Conservation (phyloP, 2,113 vertebrate species). For the Cyphotilapia sp. region DNA sequence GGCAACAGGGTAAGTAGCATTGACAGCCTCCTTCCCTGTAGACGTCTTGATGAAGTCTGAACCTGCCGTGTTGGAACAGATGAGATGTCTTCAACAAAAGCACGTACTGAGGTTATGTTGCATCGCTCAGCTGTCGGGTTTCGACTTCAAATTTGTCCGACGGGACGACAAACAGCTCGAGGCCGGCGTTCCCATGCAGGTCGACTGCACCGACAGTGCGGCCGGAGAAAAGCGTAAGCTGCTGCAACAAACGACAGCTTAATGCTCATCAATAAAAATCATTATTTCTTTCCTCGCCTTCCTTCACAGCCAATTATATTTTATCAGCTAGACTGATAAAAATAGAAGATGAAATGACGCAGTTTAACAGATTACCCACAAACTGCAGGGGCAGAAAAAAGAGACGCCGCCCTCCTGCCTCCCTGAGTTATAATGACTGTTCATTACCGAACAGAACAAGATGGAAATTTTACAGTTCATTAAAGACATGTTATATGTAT, state of each 20-base stretch:
- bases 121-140: background rate
- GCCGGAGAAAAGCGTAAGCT: constrained; percentile 59
- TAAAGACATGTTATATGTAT: constrained; percentile 97
- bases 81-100: background rate
- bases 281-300: constrained; percentile 47
- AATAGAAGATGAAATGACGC: constrained; percentile 98
- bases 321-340: constrained; percentile 96
- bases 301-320: constrained; percentile 80
- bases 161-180: accelerated
- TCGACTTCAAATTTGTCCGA: too few species aligned
- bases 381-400: constrained; percentile 71
- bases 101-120: background rate
- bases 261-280: constrained; percentile 64
- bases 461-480: constrained; percentile 99
- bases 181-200: background rate
- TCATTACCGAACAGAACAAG: constrained; percentile 96
- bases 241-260: constrained; percentile 48
- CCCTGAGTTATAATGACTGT: constrained; percentile 89
- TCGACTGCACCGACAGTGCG: constrained; percentile 14
- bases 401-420: constrained; percentile 74
- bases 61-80: constrained; percentile 63
- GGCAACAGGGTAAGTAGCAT: constrained; percentile 89
- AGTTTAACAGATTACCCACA: constrained; percentile 93
- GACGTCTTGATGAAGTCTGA: constrained; percentile 99
- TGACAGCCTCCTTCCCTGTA: constrained; percentile 93